Percentiles rank a stretch among this genome's conserved stretches.
Conservation (phyloP, 2,797 vertebrate species). For the Alosa sapidissima region DNA sequence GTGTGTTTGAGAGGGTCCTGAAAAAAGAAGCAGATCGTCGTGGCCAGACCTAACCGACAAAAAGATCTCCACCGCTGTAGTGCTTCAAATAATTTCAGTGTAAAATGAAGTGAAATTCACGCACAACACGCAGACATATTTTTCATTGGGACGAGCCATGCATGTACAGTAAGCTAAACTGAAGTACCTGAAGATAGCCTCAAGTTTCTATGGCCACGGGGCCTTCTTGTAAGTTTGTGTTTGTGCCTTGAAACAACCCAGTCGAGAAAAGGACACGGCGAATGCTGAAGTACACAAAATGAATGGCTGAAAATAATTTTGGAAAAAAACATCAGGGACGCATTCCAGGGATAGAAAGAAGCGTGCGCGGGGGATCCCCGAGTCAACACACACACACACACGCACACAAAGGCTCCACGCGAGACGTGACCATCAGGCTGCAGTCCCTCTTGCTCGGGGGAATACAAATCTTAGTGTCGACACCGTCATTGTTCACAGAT, state of each 20-base stretch:
- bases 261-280: neutral
- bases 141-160: too few species aligned
- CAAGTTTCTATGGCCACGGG: neutral
- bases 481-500: neutral
- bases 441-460: constrained; percentile 26
- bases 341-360: constrained; percentile 1
- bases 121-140: neutral
- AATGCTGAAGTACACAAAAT: neutral
- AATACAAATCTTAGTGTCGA: neutral
- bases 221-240: neutral
- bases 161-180: neutral
- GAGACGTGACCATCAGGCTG: constrained; percentile 73
- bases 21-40: neutral
- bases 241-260: neutral
- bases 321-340: neutral
- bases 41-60: neutral
- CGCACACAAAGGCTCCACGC: constrained; percentile 57
- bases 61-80: neutral
- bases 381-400: constrained; percentile 12
- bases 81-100: neutral
- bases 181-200: neutral
- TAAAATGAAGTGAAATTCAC: too few species aligned
- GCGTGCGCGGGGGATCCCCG: constrained; percentile 11
- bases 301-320: neutral
- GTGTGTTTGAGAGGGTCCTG: neutral